These are phyloP conservation scores for Pterobdella sp. DNA, from an alignment of 2,888 invertebrate genomes.

Conservation along the genomic window DNA sequence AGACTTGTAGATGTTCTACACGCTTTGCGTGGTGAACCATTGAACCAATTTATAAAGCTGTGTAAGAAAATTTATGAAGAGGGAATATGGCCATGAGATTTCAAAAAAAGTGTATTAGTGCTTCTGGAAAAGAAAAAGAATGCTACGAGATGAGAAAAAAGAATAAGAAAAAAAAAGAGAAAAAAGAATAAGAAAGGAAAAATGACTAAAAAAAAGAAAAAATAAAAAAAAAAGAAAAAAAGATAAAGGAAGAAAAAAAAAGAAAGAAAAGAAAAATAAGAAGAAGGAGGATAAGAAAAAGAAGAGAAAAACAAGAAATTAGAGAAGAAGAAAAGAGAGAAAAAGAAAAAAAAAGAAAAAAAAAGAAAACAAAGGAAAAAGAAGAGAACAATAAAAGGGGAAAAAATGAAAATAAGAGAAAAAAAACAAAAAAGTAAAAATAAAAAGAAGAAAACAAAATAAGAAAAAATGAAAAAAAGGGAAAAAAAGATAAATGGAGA, in stretches of 20 bases:
- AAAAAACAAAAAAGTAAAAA: no score
- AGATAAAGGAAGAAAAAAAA: conserved; percentile 11
- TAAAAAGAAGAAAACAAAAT: no score
- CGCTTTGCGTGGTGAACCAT: no score
- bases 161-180: no score
- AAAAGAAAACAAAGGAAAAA: background rate
- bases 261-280: conserved; percentile 9
- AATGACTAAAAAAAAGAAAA: conserved; percentile 5
- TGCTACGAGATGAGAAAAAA: no score
- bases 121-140: no score
- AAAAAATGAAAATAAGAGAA: background rate
- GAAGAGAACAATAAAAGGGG: background rate
- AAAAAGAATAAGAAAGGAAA: conserved; percentile 1
- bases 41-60: no score
- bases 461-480: background rate
- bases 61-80: no score
- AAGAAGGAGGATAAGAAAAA: conserved; percentile 2
- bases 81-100: no score
- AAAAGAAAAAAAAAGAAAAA: conserved; percentile 7
- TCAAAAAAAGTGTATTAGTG: no score
- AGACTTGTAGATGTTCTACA: conserved; percentile 2
- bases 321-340: conserved; percentile 1
- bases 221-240: conserved; percentile 1
- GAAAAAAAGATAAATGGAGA: background rate
- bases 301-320: background rate